Evolutionary conservation across 2,113 vertebrate species (phyloP).

Genomic region (Melanocharis versteri): DNA sequence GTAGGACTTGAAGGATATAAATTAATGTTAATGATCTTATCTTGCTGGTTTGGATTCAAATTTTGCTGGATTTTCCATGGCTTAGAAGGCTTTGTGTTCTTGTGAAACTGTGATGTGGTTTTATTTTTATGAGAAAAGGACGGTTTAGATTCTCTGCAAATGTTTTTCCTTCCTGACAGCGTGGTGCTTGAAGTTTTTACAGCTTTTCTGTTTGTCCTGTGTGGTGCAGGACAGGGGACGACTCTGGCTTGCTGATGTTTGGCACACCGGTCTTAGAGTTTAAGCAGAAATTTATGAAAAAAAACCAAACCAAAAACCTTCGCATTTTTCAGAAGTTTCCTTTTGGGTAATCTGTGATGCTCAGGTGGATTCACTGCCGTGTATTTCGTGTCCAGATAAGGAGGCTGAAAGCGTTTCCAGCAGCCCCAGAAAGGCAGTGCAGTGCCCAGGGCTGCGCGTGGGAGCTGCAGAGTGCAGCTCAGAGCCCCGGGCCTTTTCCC

Average conservation of each 20-base stretch:
- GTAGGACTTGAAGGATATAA: background rate
- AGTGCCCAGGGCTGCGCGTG: rapidly evolving
- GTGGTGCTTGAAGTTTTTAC: background rate
- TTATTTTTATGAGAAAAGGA: background rate
- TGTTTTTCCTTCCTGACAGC: rapidly evolving
- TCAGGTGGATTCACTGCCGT: background rate
- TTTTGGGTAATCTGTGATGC: background rate
- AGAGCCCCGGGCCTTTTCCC: background rate
- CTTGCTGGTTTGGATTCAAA: background rate
- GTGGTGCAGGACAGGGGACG: background rate
- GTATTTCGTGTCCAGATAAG: background rate
- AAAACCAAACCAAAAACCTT: rapidly evolving
- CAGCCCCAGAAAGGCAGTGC: background rate
- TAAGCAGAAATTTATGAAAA: background rate
- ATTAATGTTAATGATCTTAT: background rate
- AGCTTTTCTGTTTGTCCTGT: background rate
- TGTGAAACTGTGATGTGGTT: background rate
- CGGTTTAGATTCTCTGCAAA: background rate
- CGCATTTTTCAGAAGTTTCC: background rate
- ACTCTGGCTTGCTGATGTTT: background rate
- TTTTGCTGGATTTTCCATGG: background rate
- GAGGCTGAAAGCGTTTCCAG: background rate
- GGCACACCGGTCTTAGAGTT: background rate
- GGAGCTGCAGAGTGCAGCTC: background rate
- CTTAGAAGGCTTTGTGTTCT: background rate